phyloP scores from a whole-genome alignment of 2,888 invertebrate species.

The Cynaeus angustus region DNA sequence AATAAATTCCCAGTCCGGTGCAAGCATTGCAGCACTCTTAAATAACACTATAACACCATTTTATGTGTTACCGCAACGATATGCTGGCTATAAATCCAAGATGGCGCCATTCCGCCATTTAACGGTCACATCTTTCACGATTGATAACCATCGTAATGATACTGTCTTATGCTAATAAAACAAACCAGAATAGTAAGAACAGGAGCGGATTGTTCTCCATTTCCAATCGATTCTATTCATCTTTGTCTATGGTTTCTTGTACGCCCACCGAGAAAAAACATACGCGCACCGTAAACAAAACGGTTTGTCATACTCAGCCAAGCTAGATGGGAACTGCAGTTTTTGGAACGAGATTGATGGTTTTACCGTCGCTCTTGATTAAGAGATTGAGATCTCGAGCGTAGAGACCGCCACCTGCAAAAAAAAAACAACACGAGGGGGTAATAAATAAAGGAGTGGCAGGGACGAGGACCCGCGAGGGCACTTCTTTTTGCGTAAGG shows the following conservation, averaged over 20 bases:
- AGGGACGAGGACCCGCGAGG: neutral
- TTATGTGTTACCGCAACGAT: constrained; percentile 34
- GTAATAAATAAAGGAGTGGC: constrained; percentile 49
- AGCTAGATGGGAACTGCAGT: constrained; percentile 82
- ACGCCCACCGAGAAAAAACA: constrained; percentile 26
- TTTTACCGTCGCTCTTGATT: constrained; percentile 80
- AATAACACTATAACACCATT: constrained; percentile 27
- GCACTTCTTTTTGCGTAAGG: neutral
- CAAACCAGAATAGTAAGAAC: neutral
- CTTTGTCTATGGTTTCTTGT: constrained; percentile 27
- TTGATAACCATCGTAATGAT: constrained; percentile 23
- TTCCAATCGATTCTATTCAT: constrained; percentile 24
- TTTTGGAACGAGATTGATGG: constrained; percentile 92
- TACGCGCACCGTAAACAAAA: constrained; percentile 49
- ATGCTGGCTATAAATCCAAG: constrained; percentile 31
- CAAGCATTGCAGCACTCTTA: constrained; percentile 34
- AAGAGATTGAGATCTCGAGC: constrained; percentile 88
- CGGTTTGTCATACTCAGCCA: constrained; percentile 67
- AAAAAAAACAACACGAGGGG: constrained; percentile 52
- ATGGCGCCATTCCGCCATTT: constrained; percentile 29
- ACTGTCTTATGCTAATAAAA: constrained; percentile 34
- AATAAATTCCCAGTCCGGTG: constrained; percentile 30
- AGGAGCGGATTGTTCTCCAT: constrained; percentile 1
- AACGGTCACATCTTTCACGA: constrained; percentile 31
- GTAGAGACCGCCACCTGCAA: constrained; percentile 74